Conservation (phyloP, 2,113 vertebrate genomes). For the Sylvia atricapilla region DNA sequence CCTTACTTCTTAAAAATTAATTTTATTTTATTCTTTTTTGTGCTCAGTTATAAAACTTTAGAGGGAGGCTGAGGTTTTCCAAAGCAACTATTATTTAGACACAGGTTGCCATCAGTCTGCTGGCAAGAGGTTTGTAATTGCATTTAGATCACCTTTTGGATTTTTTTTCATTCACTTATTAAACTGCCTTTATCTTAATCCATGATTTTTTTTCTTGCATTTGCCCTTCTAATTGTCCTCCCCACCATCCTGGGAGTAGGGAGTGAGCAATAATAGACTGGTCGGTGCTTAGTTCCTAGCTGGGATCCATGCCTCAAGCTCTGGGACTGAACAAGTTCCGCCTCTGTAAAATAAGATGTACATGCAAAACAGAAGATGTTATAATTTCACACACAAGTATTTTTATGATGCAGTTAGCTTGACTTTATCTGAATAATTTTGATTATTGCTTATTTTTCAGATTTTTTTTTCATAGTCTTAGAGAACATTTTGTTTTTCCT, state of each 20-base stretch:
- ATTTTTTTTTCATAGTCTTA: too few species aligned
- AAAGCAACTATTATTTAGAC: background rate
- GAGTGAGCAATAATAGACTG: background rate
- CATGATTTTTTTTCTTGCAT: background rate
- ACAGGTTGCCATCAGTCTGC: background rate
- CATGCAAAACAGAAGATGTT: background rate
- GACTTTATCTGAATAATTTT: background rate
- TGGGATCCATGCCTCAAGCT: background rate
- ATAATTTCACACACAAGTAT: background rate
- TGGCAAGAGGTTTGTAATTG: background rate
- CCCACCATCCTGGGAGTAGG: background rate
- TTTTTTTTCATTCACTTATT: background rate
- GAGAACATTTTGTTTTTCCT: background rate
- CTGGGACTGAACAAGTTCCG: background rate
- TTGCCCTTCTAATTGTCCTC: background rate
- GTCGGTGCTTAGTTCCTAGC: background rate
- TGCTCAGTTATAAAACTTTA: background rate
- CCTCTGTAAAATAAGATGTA: background rate
- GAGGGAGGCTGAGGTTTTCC: background rate
- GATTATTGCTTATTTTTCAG: background rate
- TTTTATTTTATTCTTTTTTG: background rate
- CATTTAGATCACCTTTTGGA: background rate
- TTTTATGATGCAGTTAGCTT: background rate
- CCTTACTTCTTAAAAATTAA: background rate
- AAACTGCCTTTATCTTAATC: background rate